phyloP scores from a whole-genome alignment of 1,140 invertebrate species.

The Cataglyphis hispanica region DNA sequence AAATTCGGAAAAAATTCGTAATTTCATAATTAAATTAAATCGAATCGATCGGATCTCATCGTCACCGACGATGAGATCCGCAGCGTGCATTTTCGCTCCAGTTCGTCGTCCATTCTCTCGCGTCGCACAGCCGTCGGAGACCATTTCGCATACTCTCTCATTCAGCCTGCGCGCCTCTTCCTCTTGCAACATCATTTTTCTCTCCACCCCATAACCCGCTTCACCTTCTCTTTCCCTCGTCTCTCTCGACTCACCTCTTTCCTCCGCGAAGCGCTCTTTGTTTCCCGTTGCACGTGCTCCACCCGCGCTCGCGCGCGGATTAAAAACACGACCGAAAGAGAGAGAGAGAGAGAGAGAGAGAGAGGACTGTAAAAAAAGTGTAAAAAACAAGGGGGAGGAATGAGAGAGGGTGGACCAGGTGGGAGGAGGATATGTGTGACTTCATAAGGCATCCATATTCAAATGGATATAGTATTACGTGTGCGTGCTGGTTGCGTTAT shows the following conservation, averaged over 20 bases:
- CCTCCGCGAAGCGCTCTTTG: slow-evolving; percentile 69
- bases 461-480: slow-evolving; percentile 74
- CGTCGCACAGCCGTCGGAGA: slow-evolving; percentile 33
- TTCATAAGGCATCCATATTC: slow-evolving; percentile 73
- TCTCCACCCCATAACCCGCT: slow-evolving; percentile 59
- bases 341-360: slow-evolving; percentile 23
- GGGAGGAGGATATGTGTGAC: slow-evolving; percentile 69
- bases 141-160: slow-evolving; percentile 68
- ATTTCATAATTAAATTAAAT: background rate
- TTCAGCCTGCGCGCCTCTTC: slow-evolving; percentile 43
- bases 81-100: slow-evolving; percentile 48
- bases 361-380: slow-evolving; percentile 2
- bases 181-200: slow-evolving; percentile 52
- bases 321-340: slow-evolving; percentile 34
- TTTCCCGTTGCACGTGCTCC: slow-evolving; percentile 76
- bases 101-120: slow-evolving; percentile 38
- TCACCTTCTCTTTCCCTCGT: slow-evolving; percentile 48
- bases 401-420: slow-evolving; percentile 48
- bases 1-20: background rate
- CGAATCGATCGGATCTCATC: background rate
- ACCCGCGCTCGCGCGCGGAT: slow-evolving; percentile 59
- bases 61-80: slow-evolving; percentile 18
- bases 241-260: slow-evolving; percentile 63
- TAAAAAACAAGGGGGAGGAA: slow-evolving; percentile 22
- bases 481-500: slow-evolving; percentile 62